phyloP scores from a whole-genome alignment of 2,797 vertebrate species.

The Acanthis flammea region DNA sequence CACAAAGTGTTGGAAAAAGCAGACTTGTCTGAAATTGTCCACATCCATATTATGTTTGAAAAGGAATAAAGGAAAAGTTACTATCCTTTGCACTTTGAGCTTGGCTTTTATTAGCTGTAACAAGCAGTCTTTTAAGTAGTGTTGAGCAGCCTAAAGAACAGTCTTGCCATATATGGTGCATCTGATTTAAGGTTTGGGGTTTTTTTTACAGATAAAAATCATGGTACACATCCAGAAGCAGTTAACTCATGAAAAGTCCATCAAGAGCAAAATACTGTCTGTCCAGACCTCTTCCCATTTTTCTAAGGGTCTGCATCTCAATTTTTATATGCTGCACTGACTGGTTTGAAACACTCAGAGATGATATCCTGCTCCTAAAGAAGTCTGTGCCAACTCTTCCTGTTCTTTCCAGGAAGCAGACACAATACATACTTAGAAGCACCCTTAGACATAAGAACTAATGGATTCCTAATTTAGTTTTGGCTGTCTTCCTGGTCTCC shows the following conservation, averaged over 20 bases:
- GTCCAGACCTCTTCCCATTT: neutral
- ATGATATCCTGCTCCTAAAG: neutral
- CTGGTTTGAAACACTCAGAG: neutral
- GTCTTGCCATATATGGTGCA: neutral
- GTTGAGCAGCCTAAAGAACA: neutral
- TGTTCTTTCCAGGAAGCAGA: neutral
- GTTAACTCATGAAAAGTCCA: neutral
- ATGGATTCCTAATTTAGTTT: neutral
- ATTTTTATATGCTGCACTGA: neutral
- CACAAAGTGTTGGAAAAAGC: neutral
- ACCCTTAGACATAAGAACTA: neutral
- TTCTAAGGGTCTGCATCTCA: neutral
- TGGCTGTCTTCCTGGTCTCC: neutral
- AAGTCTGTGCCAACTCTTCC: neutral
- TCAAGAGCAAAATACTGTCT: neutral
- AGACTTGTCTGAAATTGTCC: neutral
- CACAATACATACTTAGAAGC: neutral
- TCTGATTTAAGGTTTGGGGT: neutral
- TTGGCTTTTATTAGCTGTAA: slow-evolving; percentile 6
- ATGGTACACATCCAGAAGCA: neutral
- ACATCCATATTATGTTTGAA: neutral
- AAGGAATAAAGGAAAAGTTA: neutral
- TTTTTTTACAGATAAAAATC: neutral
- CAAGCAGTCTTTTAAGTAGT: neutral
- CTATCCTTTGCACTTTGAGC: neutral